Base-by-base conservation (phyloP, 2,797 vertebrate species). In the Myripristis murdjan region DNA sequence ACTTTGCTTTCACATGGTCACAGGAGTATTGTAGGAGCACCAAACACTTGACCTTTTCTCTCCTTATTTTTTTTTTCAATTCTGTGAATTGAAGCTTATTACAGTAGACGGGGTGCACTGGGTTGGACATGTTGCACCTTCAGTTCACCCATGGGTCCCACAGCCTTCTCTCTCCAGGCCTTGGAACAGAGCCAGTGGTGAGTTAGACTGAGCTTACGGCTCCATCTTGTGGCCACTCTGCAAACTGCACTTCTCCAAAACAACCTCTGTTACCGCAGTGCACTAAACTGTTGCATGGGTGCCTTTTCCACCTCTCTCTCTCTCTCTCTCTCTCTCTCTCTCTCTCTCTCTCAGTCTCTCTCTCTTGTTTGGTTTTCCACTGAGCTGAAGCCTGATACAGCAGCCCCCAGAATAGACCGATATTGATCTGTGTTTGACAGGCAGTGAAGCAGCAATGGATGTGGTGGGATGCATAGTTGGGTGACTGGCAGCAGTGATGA, bases 231-330 rank as follows among this genome's bases (percentile, higher is more conserved):
- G 91, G 82, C 39, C 3, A 0, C 35, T 60, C 39, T 6, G 44
- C 23, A 35, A 64, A 64, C 65, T 83, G 77, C 81, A 70, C 3
- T 41, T 16, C 14, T 53, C 39, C 20, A 16, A 4, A 1, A 0
- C 78, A 75, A 86, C 86, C 83, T 86, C 73, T 75, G 33, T 15
- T 54, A 51, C 67, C 83, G 83, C 85, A 75, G 73, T 44, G 64
- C 70, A 71, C 76, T 65, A 79, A 70, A 58, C 31, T 11, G 59
- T 35, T 43, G 20, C 28, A 31, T 5, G 10, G 11, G 16, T 28
- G 35, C 26, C 6, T 41, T 43, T 47, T 24, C 48, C 59, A n/a
- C n/a, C n/a, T 56, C 48, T 48, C 68, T 33, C 51, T 55, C 43
- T 55, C 26, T 26, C 9, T 41, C 53, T 64, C 55, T 37, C 46